Conservation (phyloP, 1,140 invertebrate species). For the Muscidifurax raptorellus region DNA sequence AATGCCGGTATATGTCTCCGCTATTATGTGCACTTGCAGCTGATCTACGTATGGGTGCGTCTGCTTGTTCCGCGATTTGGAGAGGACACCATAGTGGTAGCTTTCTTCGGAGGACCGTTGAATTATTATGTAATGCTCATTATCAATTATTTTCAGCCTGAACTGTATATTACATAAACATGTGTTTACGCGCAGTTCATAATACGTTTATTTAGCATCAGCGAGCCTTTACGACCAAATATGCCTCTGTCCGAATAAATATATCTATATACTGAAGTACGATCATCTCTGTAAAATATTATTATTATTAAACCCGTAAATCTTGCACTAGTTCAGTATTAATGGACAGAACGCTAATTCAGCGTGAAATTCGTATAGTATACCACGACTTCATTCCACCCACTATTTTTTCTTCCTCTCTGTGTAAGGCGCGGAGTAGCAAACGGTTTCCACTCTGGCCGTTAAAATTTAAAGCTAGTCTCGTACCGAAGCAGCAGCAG, state of each 20-base stretch:
- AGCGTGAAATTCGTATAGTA: slow-evolving; percentile 11
- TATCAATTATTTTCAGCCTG: too few relatives aligned
- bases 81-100: too few relatives aligned
- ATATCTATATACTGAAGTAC: too few relatives aligned
- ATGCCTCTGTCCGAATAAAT: too few relatives aligned
- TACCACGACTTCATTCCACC: not conserved
- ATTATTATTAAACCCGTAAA: slow-evolving; percentile 24
- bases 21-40: not conserved
- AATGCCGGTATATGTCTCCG: not conserved
- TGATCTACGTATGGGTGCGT: too few relatives aligned
- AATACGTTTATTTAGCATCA: too few relatives aligned
- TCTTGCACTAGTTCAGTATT: not conserved
- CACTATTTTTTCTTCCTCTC: not conserved
- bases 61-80: too few relatives aligned
- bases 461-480: slow-evolving; percentile 40
- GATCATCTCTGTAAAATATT: not conserved
- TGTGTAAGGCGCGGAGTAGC: not conserved
- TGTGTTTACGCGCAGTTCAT: too few relatives aligned
- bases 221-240: too few relatives aligned
- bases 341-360: not conserved
- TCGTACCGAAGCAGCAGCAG: not conserved
- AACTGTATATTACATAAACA: too few relatives aligned
- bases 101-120: too few relatives aligned
- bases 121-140: too few relatives aligned
- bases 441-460: not conserved